phyloP scores from a whole-genome alignment of 1,140 invertebrate species.

The Zaprionus lachaisei region DNA sequence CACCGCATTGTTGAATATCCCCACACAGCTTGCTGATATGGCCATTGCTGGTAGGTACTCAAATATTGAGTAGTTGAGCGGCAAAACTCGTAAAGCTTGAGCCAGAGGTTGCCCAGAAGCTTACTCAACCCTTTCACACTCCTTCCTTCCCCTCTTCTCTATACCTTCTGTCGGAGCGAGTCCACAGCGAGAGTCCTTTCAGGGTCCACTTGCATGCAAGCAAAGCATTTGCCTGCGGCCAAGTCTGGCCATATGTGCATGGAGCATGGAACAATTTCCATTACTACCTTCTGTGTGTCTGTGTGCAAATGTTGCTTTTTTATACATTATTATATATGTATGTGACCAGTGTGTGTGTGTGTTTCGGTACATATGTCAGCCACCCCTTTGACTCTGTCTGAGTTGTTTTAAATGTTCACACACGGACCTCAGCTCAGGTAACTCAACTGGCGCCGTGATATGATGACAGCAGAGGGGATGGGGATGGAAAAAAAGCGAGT shows the following conservation, averaged over 20 bases:
- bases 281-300: conserved; percentile 4
- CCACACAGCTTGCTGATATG: conserved; percentile 33
- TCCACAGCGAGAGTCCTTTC: conserved; percentile 36
- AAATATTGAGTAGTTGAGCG: conserved; percentile 52
- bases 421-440: conserved; percentile 26
- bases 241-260: conserved; percentile 44
- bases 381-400: conserved; percentile 43
- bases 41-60: conserved; percentile 33
- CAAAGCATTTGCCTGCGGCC: conserved; percentile 61
- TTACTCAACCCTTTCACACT: neutral
- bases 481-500: neutral
- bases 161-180: neutral
- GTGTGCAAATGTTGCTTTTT: conserved; percentile 20
- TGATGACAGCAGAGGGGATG: conserved; percentile 30
- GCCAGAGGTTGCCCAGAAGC: conserved; percentile 29
- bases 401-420: conserved; percentile 40
- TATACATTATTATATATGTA: conserved; percentile 16
- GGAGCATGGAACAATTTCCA: conserved; percentile 21
- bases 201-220: conserved; percentile 68
- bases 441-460: conserved; percentile 32
- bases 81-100: conserved; percentile 45
- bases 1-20: conserved; percentile 6
- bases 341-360: conserved; percentile 1
- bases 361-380: conserved; percentile 24
- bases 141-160: neutral